A percentile compares a stretch with the other conserved stretches of the same genome.
These are phyloP conservation scores for Drosophila glabriapex DNA, from an alignment of 2,888 invertebrate genomes.

Conservation along the genomic window DNA sequence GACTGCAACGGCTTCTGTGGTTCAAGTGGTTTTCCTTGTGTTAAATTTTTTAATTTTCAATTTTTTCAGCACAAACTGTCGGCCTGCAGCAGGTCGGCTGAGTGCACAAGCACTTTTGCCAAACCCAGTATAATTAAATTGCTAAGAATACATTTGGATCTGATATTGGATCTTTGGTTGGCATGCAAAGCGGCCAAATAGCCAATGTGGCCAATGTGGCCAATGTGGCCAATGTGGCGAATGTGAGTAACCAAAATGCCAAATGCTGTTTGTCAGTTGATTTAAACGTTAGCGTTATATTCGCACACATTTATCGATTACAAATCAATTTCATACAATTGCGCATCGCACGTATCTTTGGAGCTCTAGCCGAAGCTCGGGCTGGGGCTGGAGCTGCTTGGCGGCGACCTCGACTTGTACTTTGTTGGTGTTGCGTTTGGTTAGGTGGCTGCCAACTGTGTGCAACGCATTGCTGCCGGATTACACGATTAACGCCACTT, in stretches of 20 bases:
- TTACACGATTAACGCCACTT: conserved; percentile 78
- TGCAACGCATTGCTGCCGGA: conserved; percentile 78
- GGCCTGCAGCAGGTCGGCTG: conserved; percentile 11
- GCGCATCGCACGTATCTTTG: conserved; percentile 73
- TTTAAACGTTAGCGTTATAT: conserved; percentile 68
- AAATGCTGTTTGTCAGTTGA: conserved; percentile 55
- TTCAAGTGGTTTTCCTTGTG: conserved; percentile 84
- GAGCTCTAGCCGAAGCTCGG: neutral
- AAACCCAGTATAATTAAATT: conserved; percentile 57
- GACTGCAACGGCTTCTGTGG: conserved; percentile 45
- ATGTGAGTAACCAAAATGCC: conserved; percentile 16
- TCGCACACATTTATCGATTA: conserved; percentile 79
- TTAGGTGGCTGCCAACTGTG: conserved; percentile 41
- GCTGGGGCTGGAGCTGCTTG: conserved; percentile 5
- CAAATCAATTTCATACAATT: conserved; percentile 77
- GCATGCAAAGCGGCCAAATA: conserved; percentile 37
- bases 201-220: conserved; percentile 11
- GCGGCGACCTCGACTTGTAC: conserved; percentile 58
- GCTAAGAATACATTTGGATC: conserved; percentile 50
- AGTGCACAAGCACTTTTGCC: conserved; percentile 24
- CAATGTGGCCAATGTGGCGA: conserved; percentile 8
- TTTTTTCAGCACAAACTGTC: conserved; percentile 48
- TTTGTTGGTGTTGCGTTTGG: conserved; percentile 31
- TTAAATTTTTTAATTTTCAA: conserved; percentile 80
- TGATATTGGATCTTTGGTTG: conserved; percentile 21